Base-by-base conservation (phyloP, 2,113 vertebrate genomes). In the Helogale parvula region DNA sequence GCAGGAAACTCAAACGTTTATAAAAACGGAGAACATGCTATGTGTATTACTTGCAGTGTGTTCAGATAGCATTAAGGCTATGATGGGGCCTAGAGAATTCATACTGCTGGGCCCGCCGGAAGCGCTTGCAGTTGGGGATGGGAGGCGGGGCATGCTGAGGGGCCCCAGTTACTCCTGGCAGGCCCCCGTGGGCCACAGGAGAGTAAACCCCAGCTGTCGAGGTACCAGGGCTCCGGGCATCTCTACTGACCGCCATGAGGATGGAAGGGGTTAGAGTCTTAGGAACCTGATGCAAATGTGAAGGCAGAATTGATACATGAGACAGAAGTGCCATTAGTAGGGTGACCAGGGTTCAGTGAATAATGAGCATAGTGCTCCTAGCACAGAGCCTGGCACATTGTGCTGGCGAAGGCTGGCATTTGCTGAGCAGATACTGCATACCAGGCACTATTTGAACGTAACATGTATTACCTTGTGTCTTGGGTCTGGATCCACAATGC, bases 1-100 rank as follows among this genome's bases (percentile, higher is more conserved):
- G 45, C 13, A 71, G 80, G 87, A 85, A 79, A 60, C 81, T 41
- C 77, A 96, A 94, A 69, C 94, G 84, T 80, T 71, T 84, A 35
- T 80, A 72, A 50, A 90, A 96, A 88, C 69, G 21, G 27, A 23
- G 23, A 88, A 4, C 2, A 8, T 86, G 47, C 60, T 80, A 1
- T 69, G 5, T 33, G 29, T 16, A 83, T 79, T 83, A 57, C 57
- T 83, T 90, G 17, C 3, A 50, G 41, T 71, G 66, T 93, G 74
- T 77, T 80, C 9, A 31, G 35, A 8, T 60, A 63, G 33, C 52
- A 19, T 92, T 82, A 23, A 81, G 35, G 38, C 60, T 50, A 7
- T 52, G 23, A 29, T 71, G n/a, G 82, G 45, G 27, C 71, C 92
- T 14, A n/a, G 52, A 35, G 14, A 60, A 65, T 84, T 87, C 21